Conservation (phyloP, 2,888 invertebrate species). For the Drosophila lacicola region DNA sequence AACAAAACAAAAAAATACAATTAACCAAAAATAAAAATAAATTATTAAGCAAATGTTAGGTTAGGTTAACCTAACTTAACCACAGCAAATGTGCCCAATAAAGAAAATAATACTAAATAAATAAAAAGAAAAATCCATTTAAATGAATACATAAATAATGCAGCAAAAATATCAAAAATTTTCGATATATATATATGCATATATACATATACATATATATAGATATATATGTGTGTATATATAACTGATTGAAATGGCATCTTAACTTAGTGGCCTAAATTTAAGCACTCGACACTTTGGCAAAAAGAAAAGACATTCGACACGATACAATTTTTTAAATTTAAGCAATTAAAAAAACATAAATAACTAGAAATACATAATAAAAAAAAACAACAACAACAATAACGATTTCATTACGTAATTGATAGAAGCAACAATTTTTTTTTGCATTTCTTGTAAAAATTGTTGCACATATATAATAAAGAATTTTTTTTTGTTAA, state of each 20-base stretch:
- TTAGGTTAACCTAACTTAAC: too few relatives aligned
- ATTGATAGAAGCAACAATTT: conserved; percentile 46
- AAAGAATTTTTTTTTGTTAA: conserved; percentile 54
- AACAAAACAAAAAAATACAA: conserved; percentile 6
- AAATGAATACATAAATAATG: conserved; percentile 43
- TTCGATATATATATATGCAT: conserved; percentile 44
- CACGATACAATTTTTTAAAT: conserved; percentile 52
- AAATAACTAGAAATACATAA: conserved; percentile 10
- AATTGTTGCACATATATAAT: conserved; percentile 53
- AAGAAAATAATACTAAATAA: background rate
- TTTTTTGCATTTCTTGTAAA: conserved; percentile 70
- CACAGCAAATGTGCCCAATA: conserved; percentile 58
- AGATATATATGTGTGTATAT: conserved; percentile 32
- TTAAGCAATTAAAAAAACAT: conserved; percentile 42
- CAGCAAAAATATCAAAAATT: conserved; percentile 76
- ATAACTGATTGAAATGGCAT: conserved; percentile 31
- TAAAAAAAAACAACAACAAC: background rate
- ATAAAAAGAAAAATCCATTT: conserved; percentile 19
- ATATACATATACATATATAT: conserved; percentile 3
- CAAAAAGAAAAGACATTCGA: conserved; percentile 38
- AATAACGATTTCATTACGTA: conserved; percentile 36
- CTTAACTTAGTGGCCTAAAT: conserved; percentile 57
- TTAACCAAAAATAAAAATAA: conserved; percentile 18
- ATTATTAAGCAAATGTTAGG: conserved; percentile 33
- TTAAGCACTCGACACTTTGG: conserved; percentile 70